Evolutionary conservation across 2,888 invertebrate genomes (phyloP), one percentile per base, ranked within the genome.

Genomic region (Leuctra nigra): DNA sequence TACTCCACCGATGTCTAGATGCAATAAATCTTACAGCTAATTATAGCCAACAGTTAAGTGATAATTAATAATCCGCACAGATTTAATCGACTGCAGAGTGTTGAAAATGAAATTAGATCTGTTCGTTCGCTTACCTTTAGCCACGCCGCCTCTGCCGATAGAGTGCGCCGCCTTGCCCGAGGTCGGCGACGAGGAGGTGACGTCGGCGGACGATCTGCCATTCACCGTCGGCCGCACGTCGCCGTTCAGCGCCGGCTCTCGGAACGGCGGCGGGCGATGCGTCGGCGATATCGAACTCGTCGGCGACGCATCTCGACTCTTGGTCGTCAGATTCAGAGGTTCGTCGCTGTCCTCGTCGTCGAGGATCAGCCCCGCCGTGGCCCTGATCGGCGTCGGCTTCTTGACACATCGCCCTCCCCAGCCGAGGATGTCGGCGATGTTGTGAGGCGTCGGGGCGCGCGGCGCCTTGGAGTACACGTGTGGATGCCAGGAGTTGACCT

Each of bases 391-490:
- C 22, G 59, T 55, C 54, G 58, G 46, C 33, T 50, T 56, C 38
- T 53, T 41, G 6, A 47, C 54, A 41, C 50, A 44, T 16, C 39
- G 39, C 46, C 29, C 18, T 13, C 59, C 59, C 72, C 83, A 74
- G 20, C 91, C 91, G 65, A 95, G 76, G 63, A 94, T 94, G 69
- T 93, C 88, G 62, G 87, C 86, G 68, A 95, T 94, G 38, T 84
- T 82, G 72, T 92, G 91, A 3, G 92, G 88, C 1, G 94, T 93
- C 1, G 91, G 91, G 55, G 80, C 80, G 64, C 83, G 84, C 9
- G 89, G 89, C 11, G 90, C 85, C 65, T 85, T 85, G 2, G 83
- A 86, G 70, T 93, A 93, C 20, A 92, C 88, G 71, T 93, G 93
- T 33, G 91, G 87, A 74, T 92, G 93, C 92, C 93, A 93, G 36